Evolutionary conservation across 1,140 invertebrate genomes (phyloP), one percentile per base, ranked within the genome.

Genomic region (Diachasmimorpha longicaudata): DNA sequence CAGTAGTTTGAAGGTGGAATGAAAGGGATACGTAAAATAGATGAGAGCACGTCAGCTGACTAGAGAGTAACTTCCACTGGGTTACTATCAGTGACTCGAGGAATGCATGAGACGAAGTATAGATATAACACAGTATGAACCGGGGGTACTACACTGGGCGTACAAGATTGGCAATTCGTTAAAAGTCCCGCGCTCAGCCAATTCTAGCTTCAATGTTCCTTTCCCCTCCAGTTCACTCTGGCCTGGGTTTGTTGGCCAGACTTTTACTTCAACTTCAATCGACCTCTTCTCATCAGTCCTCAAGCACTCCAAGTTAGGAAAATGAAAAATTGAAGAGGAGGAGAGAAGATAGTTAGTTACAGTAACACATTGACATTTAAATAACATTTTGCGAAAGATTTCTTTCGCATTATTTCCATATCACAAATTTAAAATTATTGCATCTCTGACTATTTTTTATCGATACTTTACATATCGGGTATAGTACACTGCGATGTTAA

Each of bases 141-240:
- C 48, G 6, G 25, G 25, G 21, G 10, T 39, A 39, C 16, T 68
- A 21, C 48, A 70, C 14, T 75, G 73, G 66, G 31, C 63, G 25
- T 25, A 16, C 73, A 48, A 75, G 73, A 75, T 75, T 75, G 73
- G 66, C 63, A 75, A 75, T 75, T 75, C 67, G 73, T 75, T 69
- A 69, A 52, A 55, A 70, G 66, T 75, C 46, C 52, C 31, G 19
- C 25, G 48, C 70, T 39, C 37, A 55, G 31, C 70, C 25, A 72
- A 39, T 37, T 68, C 19, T 46, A n/a, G 39, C 42, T 25, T 69
- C 37, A 52, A 52, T 52, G 48, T 52, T 52, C 16, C 16, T 52
- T 52, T 74, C 44, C 44, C 37, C 21, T 36, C 55, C 10, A 6
- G 39, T 9, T 42, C 39, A 42, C 39, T 42, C 9, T 4, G 11